phyloP scores from a whole-genome alignment of 2,113 vertebrate species.

The Phasianus colchicus region DNA sequence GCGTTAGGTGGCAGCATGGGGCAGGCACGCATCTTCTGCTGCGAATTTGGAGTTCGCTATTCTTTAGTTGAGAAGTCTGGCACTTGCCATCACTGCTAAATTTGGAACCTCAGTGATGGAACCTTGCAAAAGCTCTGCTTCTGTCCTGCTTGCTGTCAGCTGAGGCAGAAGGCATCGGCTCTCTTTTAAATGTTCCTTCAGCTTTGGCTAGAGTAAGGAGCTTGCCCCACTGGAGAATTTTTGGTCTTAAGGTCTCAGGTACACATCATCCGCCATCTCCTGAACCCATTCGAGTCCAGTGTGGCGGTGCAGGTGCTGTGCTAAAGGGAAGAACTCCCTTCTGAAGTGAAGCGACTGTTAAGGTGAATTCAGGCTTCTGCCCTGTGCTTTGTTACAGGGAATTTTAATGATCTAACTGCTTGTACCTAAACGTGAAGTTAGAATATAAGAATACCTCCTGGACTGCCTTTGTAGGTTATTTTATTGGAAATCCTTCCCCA shows the following conservation, averaged over 20 bases:
- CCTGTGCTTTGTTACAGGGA: background rate
- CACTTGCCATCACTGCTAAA: background rate
- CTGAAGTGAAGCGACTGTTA: background rate
- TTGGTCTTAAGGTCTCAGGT: background rate
- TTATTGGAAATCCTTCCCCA: background rate
- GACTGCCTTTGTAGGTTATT: background rate
- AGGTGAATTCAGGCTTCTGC: background rate
- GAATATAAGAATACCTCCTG: background rate
- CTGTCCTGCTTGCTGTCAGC: background rate
- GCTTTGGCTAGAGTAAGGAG: too few relatives aligned
- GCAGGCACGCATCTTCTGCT: background rate
- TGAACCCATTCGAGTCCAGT: background rate
- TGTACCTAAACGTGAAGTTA: background rate
- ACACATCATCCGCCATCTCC: background rate
- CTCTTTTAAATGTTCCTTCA: background rate
- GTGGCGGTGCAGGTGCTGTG: background rate
- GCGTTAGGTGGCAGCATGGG: background rate
- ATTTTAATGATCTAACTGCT: background rate
- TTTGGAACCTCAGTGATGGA: background rate
- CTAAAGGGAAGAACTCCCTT: background rate
- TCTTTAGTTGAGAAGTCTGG: background rate
- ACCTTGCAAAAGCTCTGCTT: background rate
- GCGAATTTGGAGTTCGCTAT: background rate
- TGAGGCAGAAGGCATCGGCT: background rate
- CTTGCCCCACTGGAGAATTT: background rate